Evolutionary conservation across 2,113 vertebrate genomes (phyloP).

Genomic region (Ramphastos sulfuratus): DNA sequence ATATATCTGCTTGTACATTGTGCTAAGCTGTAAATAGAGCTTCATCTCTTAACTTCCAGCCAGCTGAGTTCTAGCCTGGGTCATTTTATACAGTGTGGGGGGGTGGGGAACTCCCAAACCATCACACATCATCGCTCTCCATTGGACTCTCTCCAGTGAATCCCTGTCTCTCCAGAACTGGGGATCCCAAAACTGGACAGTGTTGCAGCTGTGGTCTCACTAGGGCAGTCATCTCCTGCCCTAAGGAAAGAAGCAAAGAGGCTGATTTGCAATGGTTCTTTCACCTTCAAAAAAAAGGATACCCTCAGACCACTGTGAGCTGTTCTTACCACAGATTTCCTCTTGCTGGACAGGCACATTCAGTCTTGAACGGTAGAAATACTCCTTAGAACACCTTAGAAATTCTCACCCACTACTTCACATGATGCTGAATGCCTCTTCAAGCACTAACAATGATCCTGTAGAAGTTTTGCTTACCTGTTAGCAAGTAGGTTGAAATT

Average conservation of each 20-base stretch:
- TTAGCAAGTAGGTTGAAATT: neutral
- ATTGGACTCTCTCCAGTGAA: too few species aligned
- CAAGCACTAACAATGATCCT: neutral
- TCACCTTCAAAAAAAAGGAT: fast-evolving
- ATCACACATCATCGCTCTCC: too few species aligned
- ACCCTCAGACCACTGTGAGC: neutral
- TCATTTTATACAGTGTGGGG: too few species aligned
- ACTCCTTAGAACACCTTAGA: too few species aligned
- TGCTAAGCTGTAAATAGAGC: too few species aligned
- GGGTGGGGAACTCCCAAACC: too few species aligned
- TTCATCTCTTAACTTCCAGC: too few species aligned
- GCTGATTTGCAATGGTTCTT: fast-evolving
- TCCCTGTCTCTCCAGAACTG: too few species aligned
- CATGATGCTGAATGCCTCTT: neutral
- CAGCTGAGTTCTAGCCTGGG: too few species aligned
- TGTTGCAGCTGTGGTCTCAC: too few species aligned
- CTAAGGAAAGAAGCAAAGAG: fast-evolving
- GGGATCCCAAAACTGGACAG: too few species aligned
- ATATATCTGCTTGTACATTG: too few species aligned
- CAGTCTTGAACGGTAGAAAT: neutral
- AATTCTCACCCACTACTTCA: neutral
- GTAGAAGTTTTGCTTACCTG: neutral
- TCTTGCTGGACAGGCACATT: neutral
- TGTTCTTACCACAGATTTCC: neutral
- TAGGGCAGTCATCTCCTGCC: neutral